These are phyloP conservation scores for Hyles euphorbiae DNA, from an alignment of 1,140 invertebrate genomes.

Conservation along the genomic window DNA sequence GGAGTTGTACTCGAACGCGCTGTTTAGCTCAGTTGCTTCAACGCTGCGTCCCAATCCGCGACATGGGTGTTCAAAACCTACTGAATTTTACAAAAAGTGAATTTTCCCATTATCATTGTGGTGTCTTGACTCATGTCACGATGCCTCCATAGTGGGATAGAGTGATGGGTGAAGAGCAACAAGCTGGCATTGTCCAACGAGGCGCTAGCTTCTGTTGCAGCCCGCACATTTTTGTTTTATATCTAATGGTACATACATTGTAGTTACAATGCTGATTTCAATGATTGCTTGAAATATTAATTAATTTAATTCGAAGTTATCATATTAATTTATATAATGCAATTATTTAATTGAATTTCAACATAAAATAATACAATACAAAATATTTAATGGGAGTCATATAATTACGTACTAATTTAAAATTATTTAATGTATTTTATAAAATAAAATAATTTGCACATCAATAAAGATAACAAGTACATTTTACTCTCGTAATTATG, in stretches of 20 bases:
- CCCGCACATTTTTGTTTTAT: constrained; percentile 43
- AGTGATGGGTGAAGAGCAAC: constrained; percentile 59
- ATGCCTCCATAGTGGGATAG: constrained; percentile 51
- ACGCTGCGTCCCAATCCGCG: neutral
- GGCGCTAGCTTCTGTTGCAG: constrained; percentile 60
- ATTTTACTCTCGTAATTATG: no score
- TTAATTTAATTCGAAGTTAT: no score
- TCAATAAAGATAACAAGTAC: no score
- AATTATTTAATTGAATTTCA: no score
- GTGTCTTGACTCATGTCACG: constrained; percentile 31
- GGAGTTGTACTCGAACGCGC: neutral
- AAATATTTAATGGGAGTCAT: no score
- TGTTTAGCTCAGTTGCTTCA: neutral
- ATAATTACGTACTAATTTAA: no score
- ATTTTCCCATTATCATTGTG: constrained; percentile 43
- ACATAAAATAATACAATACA: no score
- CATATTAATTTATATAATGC: no score
- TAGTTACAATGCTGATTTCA: no score
- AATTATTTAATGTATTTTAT: no score
- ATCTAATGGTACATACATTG: neutral
- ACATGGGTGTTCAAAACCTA: constrained; percentile 4
- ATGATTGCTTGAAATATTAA: no score
- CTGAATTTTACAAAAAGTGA: neutral
- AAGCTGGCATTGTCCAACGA: constrained; percentile 53
- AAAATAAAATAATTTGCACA: no score